phyloP scores from a whole-genome alignment of 2,888 invertebrate species.

The Drosophila monieri region DNA sequence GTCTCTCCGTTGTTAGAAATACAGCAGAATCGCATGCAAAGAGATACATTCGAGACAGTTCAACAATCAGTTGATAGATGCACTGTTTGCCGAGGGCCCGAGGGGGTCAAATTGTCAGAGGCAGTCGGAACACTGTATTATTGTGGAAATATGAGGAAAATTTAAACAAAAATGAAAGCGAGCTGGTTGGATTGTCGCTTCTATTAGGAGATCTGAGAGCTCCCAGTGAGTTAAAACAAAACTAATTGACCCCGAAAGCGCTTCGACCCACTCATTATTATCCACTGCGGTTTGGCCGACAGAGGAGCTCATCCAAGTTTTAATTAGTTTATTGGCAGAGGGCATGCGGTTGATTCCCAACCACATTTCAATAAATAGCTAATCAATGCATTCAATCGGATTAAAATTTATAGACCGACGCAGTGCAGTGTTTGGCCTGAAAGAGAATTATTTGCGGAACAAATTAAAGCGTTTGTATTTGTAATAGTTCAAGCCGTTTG shows the following conservation, averaged over 20 bases:
- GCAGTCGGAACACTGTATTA: slow-evolving; percentile 13
- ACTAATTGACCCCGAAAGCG: slow-evolving; percentile 21
- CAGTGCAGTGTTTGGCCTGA: slow-evolving; percentile 11
- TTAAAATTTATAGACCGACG: slow-evolving; percentile 22
- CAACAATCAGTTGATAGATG: slow-evolving; percentile 61
- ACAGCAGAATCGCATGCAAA: slow-evolving; percentile 25
- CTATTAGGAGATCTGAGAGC: slow-evolving; percentile 1
- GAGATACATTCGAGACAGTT: slow-evolving; percentile 44
- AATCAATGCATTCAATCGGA: slow-evolving; percentile 26
- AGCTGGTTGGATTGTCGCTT: slow-evolving; percentile 13
- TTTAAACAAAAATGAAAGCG: slow-evolving; percentile 5
- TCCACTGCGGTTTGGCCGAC: slow-evolving; percentile 10
- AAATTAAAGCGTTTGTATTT: not conserved
- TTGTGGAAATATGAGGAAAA: not conserved
- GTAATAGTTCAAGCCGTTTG: not conserved
- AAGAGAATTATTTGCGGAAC: not conserved
- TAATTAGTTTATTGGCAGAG: slow-evolving; percentile 39
- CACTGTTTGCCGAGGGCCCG: slow-evolving; percentile 40
- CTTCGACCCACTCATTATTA: slow-evolving; percentile 1
- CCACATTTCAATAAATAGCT: slow-evolving; percentile 37
- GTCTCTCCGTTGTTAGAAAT: slow-evolving; percentile 25
- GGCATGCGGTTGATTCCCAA: slow-evolving; percentile 15
- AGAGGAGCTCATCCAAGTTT: slow-evolving; percentile 30
- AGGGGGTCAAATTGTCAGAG: slow-evolving; percentile 54
- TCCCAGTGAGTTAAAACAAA: slow-evolving; percentile 2